phyloP scores from a whole-genome alignment of 2,888 invertebrate species.

The Drosophila leonis region DNA sequence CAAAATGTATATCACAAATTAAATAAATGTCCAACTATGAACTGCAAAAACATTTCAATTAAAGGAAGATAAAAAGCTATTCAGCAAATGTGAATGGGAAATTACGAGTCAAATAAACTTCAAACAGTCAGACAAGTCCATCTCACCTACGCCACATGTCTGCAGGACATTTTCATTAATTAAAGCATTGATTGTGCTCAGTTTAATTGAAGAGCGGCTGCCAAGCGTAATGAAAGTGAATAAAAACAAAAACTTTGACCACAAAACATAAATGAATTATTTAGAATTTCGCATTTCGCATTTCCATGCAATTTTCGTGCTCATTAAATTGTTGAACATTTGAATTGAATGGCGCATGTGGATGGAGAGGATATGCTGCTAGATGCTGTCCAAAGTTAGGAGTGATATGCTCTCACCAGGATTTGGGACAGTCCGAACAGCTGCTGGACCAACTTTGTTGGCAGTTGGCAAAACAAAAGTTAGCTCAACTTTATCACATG shows the following conservation, averaged over 20 bases:
- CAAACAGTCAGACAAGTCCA: not conserved
- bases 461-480: conserved; percentile 48
- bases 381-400: conserved; percentile 10
- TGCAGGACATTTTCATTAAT: conserved; percentile 16
- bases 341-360: conserved; percentile 25
- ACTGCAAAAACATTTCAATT: not conserved
- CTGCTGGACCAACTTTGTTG: conserved; percentile 44
- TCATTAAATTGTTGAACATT: conserved; percentile 65
- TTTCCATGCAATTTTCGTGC: conserved; percentile 25
- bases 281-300: conserved; percentile 23
- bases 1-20: not conserved
- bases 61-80: not conserved
- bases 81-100: no score
- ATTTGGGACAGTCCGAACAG: conserved; percentile 13
- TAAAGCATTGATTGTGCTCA: conserved; percentile 27
- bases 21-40: not conserved
- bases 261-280: conserved; percentile 47
- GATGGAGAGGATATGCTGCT: conserved; percentile 7
- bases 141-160: not conserved
- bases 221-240: conserved; percentile 18
- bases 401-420: conserved; percentile 14
- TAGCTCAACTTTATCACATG: conserved; percentile 50
- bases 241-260: conserved; percentile 38
- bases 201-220: conserved; percentile 27
- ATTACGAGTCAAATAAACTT: not conserved